Percentiles rank a stretch among this genome's conserved stretches.
Conservation (phyloP, 2,888 invertebrate species). For the Frankliniella intonsa region DNA sequence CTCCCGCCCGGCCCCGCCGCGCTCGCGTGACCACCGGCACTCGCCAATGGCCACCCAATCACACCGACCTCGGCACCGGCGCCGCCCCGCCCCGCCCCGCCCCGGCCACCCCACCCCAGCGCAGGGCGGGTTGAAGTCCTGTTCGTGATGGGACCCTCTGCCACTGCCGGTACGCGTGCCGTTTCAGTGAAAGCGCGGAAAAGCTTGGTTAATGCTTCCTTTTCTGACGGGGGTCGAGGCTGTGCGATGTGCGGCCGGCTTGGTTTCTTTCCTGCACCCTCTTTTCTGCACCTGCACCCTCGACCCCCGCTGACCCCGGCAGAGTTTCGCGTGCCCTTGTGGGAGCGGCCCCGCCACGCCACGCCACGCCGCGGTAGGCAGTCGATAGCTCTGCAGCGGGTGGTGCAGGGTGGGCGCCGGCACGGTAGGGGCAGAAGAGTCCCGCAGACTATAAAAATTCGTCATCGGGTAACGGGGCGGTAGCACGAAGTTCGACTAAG, state of each 20-base stretch:
- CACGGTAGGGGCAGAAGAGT: background rate
- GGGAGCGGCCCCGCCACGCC: background rate
- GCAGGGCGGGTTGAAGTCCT: too few species aligned
- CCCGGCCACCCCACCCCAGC: background rate
- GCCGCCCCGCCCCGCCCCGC: background rate
- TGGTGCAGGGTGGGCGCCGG: background rate
- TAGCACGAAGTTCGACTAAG: too few species aligned
- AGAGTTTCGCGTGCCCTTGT: background rate
- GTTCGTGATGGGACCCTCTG: too few species aligned
- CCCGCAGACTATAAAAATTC: background rate
- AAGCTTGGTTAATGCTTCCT: too few species aligned
- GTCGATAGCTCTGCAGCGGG: background rate
- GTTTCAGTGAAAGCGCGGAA: too few species aligned
- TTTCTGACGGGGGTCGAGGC: too few species aligned
- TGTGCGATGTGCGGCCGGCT: too few species aligned
- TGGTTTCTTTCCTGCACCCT: too few species aligned
- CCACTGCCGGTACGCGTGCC: too few species aligned
- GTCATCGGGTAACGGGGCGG: too few species aligned
- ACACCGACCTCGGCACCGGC: background rate
- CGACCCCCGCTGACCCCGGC: too few species aligned
- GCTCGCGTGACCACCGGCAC: slow-evolving; percentile 16
- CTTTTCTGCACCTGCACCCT: too few species aligned
- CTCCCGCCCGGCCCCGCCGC: background rate
- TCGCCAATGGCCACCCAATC: slow-evolving; percentile 24
- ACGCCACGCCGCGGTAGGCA: background rate